Base-by-base conservation (phyloP, 2,888 invertebrate species). In the Halictus quadricinctus region DNA sequence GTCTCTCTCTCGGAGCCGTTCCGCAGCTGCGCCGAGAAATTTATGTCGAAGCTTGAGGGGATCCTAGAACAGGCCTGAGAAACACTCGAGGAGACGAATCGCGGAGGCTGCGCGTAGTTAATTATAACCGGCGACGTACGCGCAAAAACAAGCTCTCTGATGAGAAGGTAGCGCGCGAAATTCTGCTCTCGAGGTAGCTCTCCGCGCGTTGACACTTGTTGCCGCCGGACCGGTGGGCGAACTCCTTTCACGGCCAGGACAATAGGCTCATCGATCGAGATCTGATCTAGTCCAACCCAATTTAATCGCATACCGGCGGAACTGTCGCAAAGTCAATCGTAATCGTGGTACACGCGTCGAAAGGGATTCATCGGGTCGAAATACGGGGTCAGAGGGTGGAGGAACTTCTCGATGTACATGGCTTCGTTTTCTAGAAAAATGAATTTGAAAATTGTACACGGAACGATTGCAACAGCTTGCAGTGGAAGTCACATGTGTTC, bases 1-100 rank as follows among this genome's bases (percentile, higher is more conserved):
- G 2, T 54, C n/a, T 54, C n/a, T n/a, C 54, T 72, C 41, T 10
- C 81, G 78, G 73, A 58, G 75, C 25, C 64, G 77, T 81, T 76
- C 76, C 60, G 43, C 82, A 82, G 75, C 48, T 76, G 66, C 77
- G 25, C 87, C 4, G 41, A 25, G 69, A 83, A 79, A 84, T 78
- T 78, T 79, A 77, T 69, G 60, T 72, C 48, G n/a, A 25, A 10
- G 48, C 74, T 66, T 58, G 13, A 18, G 3, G 41, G 29, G n/a
- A 50, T 84, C 48, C 54, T 78, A 72, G 77, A n/a, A 58, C 46
- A 50, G 54, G 72, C 72, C n/a, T 29, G 29, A 43, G 60, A 76
- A 43, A 36, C 41, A 36, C 21, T n/a, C 29, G 18, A 6, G 54
- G 66, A 36, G 66, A 66, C 66, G 66, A 60, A n/a, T n/a, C 21